A percentile compares a stretch with the other conserved stretches of the same genome.
Conservation (phyloP, 2,888 invertebrate genomes). For the Tribolium freemani region DNA sequence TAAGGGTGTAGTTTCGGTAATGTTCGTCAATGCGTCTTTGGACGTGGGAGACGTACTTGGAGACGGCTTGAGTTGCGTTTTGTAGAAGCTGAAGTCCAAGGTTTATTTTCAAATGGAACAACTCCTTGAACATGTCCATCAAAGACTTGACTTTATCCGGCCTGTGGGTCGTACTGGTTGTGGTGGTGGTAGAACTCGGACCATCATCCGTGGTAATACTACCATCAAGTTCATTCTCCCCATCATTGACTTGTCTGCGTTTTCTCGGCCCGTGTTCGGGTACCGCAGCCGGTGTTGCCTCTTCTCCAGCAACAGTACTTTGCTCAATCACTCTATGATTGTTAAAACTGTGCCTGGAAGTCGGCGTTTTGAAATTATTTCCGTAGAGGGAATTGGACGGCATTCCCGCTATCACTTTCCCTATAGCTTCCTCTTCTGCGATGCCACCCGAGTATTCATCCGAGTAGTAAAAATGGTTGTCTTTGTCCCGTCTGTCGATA, state of each 20-base stretch:
- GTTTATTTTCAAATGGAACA: slow-evolving; percentile 78
- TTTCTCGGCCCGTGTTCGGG: slow-evolving; percentile 75
- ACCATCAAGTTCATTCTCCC: slow-evolving; percentile 35
- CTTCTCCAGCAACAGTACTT: slow-evolving; percentile 58
- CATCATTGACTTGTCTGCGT: slow-evolving; percentile 41
- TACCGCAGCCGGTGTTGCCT: slow-evolving; percentile 73
- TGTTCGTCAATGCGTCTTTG: slow-evolving; percentile 66
- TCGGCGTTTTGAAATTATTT: slow-evolving; percentile 52
- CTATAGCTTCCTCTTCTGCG: slow-evolving; percentile 83
- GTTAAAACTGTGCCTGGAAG: slow-evolving; percentile 47
- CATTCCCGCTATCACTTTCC: slow-evolving; percentile 79
- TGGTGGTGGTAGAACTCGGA: slow-evolving; percentile 22
- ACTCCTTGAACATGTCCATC: slow-evolving; percentile 74
- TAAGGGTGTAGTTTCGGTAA: slow-evolving; percentile 45
- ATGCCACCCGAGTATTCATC: slow-evolving; percentile 80
- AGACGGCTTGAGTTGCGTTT: slow-evolving; percentile 77
- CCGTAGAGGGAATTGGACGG: slow-evolving; percentile 52
- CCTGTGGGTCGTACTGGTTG: slow-evolving; percentile 39
- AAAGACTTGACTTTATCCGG: slow-evolving; percentile 65
- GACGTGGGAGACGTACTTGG: slow-evolving; percentile 75
- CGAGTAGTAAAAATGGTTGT: slow-evolving; percentile 74
- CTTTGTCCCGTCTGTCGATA: slow-evolving; percentile 75
- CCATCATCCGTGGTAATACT: slow-evolving; percentile 8
- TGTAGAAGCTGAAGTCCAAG: slow-evolving; percentile 78
- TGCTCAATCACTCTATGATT: slow-evolving; percentile 54